A percentile compares a stretch with the other conserved stretches of the same genome.
Evolutionary conservation across 2,888 invertebrate species (phyloP).

Genomic region (Minunthozetes semirufus): DNA sequence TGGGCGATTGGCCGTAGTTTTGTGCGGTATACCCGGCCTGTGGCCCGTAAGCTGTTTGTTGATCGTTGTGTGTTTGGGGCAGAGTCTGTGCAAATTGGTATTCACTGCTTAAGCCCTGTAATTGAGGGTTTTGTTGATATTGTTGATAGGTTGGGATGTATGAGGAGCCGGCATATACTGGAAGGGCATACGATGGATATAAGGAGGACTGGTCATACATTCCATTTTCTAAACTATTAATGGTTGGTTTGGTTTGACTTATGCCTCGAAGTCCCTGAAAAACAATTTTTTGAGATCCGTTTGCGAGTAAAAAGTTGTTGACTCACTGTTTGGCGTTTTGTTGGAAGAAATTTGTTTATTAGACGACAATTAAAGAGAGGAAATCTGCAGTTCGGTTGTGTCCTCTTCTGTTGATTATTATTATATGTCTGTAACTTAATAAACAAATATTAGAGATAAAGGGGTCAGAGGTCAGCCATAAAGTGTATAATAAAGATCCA

Average conservation of each 20-base stretch:
- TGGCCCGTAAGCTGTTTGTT: background rate
- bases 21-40: background rate
- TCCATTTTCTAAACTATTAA: no score
- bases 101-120: background rate
- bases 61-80: no score
- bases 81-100: background rate
- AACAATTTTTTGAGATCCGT: background rate
- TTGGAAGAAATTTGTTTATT: background rate
- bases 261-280: conserved; percentile 35
- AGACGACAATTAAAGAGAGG: background rate
- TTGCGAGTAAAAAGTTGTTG: background rate
- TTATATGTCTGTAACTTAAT: background rate
- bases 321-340: background rate
- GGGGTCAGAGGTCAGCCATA: no score
- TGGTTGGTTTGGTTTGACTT: conserved; percentile 1
- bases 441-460: no score
- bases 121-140: background rate
- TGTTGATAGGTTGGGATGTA: background rate
- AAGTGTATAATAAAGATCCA: no score
- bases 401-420: background rate
- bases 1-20: conserved; percentile 12
- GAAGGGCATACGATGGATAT: conserved; percentile 9
- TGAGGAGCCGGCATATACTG: background rate
- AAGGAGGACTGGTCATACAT: conserved; percentile 8
- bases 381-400: background rate